phyloP scores from a whole-genome alignment of 2,888 invertebrate species.

The Drosophila quinaria region DNA sequence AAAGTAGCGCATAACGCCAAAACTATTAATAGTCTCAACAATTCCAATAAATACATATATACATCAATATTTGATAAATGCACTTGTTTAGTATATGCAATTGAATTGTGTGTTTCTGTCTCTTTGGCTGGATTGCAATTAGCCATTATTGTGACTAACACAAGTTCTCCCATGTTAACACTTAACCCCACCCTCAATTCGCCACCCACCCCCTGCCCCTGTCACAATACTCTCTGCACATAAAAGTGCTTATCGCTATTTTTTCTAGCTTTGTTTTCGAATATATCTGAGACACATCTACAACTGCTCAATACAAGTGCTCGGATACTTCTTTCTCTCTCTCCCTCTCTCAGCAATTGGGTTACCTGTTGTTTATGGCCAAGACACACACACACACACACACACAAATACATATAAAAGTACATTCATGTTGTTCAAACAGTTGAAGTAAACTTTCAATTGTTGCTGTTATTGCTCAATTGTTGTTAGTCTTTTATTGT shows the following conservation, averaged over 20 bases:
- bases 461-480: slow-evolving; percentile 1
- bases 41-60: slow-evolving; percentile 1
- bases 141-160: slow-evolving; percentile 28
- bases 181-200: background rate
- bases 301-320: slow-evolving; percentile 7
- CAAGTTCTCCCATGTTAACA: slow-evolving; percentile 3
- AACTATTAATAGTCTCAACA: slow-evolving; percentile 35
- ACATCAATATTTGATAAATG: background rate
- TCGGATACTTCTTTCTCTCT: background rate
- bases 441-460: background rate
- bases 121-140: slow-evolving; percentile 20
- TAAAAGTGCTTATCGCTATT: slow-evolving; percentile 16
- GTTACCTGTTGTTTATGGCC: slow-evolving; percentile 12
- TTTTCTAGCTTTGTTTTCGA: slow-evolving; percentile 10
- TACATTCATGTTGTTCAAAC: slow-evolving; percentile 8
- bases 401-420: background rate
- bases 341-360: background rate
- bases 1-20: slow-evolving; percentile 18
- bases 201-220: background rate
- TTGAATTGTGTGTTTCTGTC: slow-evolving; percentile 3
- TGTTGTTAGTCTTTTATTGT: slow-evolving; percentile 4
- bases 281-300: slow-evolving; percentile 19
- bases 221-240: background rate
- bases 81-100: background rate
- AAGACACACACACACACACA: slow-evolving; percentile 10